phyloP scores from a whole-genome alignment of 2,113 vertebrate genomes.

The Phocoena phocoena region DNA sequence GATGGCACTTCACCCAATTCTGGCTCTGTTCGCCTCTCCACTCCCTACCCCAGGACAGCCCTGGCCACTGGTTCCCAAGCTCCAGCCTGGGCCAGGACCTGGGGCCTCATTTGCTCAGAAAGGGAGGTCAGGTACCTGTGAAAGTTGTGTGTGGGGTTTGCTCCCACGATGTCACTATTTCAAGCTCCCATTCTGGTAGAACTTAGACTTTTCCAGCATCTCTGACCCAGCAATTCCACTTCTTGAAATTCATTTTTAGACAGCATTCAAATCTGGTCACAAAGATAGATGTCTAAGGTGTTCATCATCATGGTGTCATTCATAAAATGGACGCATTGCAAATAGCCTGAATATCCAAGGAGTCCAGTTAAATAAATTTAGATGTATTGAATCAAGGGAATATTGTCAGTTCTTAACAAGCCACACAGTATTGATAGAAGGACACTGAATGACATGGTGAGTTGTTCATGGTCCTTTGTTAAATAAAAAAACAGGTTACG shows the following conservation, averaged over 20 bases:
- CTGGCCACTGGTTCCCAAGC: background rate
- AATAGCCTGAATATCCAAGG: background rate
- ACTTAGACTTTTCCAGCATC: background rate
- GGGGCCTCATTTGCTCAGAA: background rate
- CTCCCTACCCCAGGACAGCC: background rate
- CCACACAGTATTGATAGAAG: background rate
- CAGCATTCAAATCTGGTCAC: background rate
- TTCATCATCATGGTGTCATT: background rate
- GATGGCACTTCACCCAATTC: background rate
- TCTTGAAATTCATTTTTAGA: background rate
- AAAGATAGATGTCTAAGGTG: background rate
- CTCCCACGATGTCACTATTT: background rate
- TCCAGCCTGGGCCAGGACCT: background rate
- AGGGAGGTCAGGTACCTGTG: background rate
- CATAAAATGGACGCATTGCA: background rate
- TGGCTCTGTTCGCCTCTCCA: background rate
- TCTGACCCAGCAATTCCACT: background rate
- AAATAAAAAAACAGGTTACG: background rate
- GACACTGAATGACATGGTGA: background rate
- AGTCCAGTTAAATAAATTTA: conserved; percentile 6
- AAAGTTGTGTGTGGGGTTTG: background rate
- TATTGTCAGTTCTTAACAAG: background rate
- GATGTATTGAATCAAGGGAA: background rate
- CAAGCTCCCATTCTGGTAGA: background rate
- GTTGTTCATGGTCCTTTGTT: background rate